Percentiles rank a stretch among this genome's conserved stretches.
These are phyloP conservation scores for Dendrocincla fuliginosa DNA, from an alignment of 2,797 vertebrate species.

Conservation along the genomic window DNA sequence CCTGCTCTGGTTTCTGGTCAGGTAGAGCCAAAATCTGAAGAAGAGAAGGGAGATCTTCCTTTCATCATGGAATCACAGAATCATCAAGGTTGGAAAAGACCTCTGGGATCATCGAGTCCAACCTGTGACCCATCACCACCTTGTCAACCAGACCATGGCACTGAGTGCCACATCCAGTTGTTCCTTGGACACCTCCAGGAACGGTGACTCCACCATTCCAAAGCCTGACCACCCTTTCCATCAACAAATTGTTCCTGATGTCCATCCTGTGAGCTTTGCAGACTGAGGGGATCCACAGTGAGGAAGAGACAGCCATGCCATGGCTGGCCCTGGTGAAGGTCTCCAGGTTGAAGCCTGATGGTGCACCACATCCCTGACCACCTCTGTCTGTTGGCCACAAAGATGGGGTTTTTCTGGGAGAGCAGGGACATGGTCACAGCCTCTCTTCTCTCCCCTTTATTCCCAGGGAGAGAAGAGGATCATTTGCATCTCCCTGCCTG, in stretches of 20 bases:
- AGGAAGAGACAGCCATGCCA: fast-evolving
- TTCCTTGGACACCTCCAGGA: background rate
- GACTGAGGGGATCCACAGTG: fast-evolving
- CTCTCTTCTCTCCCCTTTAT: background rate
- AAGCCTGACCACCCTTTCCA: background rate
- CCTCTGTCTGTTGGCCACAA: background rate
- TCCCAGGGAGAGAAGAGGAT: background rate
- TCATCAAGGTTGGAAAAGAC: background rate
- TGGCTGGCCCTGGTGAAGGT: background rate
- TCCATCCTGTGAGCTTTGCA: background rate
- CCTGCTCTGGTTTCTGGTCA: constrained; percentile 1
- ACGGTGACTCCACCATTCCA: background rate
- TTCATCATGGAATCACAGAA: background rate
- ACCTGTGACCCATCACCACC: background rate
- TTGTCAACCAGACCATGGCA: background rate
- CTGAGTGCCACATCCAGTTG: background rate
- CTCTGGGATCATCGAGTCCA: background rate
- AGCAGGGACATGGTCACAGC: fast-evolving
- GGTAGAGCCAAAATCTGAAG: background rate
- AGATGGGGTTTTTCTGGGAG: background rate
- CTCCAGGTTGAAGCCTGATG: background rate
- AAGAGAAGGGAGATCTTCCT: background rate
- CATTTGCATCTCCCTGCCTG: background rate
- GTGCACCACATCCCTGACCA: background rate
- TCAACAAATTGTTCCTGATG: background rate